Base-by-base conservation (phyloP, 2,797 vertebrate species). In the Diplodus puntazzo region DNA sequence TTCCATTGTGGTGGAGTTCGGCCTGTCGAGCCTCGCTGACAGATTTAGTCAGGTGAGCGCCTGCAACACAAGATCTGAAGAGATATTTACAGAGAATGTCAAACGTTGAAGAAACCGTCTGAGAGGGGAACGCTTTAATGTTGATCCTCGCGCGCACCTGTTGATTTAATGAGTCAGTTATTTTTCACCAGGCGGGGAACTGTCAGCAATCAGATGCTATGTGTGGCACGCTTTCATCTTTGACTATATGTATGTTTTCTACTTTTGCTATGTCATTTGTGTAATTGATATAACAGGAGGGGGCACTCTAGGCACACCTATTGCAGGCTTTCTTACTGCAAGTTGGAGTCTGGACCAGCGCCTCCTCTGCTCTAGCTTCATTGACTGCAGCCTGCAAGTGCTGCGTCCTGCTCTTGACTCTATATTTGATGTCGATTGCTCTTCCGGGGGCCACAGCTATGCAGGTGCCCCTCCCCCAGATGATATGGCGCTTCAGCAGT, bases 1-100 rank as follows among this genome's bases (percentile, higher is more conserved):
- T 95, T 95, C 94, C 94, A 95, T 86, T 92, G 89, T 82, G 87
- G 86, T 72, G 60, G 58, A 54, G 48, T 72, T 13, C 45, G 42
- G 64, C 73, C 81, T 63, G 30, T 79, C 23, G 59, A 64, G 76
- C 63, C 76, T 83, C 79, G 46, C 76, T 79, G 42, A 69, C 69
- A 75, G 8, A 23, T 75, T 72, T 8, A 64, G 73, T 70, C 77
- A 76, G 75, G 74, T 82, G 67, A 84, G 49, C 85, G 67, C 16
- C 27, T 79, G 66, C 71, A 81, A 72, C 80, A 69, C 20, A 45
- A 25, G 30, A 14, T n/a, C 57, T 65, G 59, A 45, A 0, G 16
- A 82, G 30, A 70, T 57, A 25, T 54, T 49, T 57, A 11, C 27
- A 43, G 45, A 63, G n/a, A 46, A n/a, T 13, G 39, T 8, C 4